A percentile compares a stretch with the other conserved stretches of the same genome.
These are phyloP conservation scores for Cosmia pyralina DNA, from an alignment of 2,888 invertebrate species.

Conservation along the genomic window DNA sequence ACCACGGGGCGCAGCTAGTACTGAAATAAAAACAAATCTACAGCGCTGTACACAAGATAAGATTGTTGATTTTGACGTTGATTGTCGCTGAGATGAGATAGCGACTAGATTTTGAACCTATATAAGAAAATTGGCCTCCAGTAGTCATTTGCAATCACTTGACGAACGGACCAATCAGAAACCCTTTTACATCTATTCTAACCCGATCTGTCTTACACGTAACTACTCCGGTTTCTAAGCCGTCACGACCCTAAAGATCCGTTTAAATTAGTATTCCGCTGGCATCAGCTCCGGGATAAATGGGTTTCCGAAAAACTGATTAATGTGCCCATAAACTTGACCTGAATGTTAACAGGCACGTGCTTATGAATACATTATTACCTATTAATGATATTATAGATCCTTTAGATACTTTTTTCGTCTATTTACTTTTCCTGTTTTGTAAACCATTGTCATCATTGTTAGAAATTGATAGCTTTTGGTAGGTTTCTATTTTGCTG, in stretches of 20 bases:
- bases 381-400: not conserved
- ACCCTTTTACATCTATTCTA: not conserved
- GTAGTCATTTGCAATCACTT: no score
- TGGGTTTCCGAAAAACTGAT: conserved; percentile 62
- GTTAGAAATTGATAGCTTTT: not conserved
- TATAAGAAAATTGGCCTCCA: not conserved
- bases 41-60: no score
- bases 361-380: conserved; percentile 30
- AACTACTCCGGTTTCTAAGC: not conserved
- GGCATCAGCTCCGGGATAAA: conserved; percentile 44
- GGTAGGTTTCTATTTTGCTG: not conserved
- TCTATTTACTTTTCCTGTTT: not conserved
- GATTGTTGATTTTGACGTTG: no score
- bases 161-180: not conserved
- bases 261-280: conserved; percentile 53
- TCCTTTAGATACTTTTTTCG: not conserved
- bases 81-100: not conserved
- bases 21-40: no score
- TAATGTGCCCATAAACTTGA: conserved; percentile 50
- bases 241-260: conserved; percentile 2
- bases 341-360: conserved; percentile 39
- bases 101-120: no score
- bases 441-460: not conserved
- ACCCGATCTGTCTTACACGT: not conserved
- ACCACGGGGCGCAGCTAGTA: no score